Evolutionary conservation across 2,888 invertebrate species (phyloP), one percentile per base, ranked within the genome.

Genomic region (Exocentrus adspersus): DNA sequence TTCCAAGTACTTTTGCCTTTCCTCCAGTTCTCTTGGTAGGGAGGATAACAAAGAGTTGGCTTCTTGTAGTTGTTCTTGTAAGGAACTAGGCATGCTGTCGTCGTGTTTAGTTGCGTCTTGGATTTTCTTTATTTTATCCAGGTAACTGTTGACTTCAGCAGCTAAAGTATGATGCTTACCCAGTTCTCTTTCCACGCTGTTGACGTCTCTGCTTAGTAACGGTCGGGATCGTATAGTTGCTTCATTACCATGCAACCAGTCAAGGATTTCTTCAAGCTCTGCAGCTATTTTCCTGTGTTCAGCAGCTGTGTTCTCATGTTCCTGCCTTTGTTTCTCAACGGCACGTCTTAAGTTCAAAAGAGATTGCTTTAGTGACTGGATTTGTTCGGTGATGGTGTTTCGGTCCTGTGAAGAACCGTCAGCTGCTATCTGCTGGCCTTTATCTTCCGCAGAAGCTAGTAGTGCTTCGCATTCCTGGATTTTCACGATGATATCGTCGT

Each of bases 381-480:
- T 79, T 73, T 95, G 91, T 78, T 95, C 94, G 1, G 94, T 94
- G 4, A 97, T 91, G 71, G 90, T 90, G 74, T 95, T 95, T 73
- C 93, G 87, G 74, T 96, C 96, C 14, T 92, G 91, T 0, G 93
- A 90, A 1, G 93, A 91, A 42, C 95, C 95, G 83, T 97, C 96
- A 0, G 92, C 91, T 0, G 94, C 94, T 28, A 97, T 96, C 80
- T 95, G 94, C 77, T 94, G 93, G 0, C 96, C 97, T 80, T 96
- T 96, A 77, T 97, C 97, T 10, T 90, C 90, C 0, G 96, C 95
- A 3, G 93, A 90, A 0, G 94, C 92, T 6, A 97, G 82, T 30
- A 92, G 85, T 7, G 95, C 95, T 81, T 96, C 96, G 79, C 93
- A 94, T 75, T 94, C 94, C 83, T 94, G 95, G 56, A 96, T 94